Base-by-base conservation (phyloP, 2,113 vertebrate genomes). In the Takifugu bimaculatus region DNA sequence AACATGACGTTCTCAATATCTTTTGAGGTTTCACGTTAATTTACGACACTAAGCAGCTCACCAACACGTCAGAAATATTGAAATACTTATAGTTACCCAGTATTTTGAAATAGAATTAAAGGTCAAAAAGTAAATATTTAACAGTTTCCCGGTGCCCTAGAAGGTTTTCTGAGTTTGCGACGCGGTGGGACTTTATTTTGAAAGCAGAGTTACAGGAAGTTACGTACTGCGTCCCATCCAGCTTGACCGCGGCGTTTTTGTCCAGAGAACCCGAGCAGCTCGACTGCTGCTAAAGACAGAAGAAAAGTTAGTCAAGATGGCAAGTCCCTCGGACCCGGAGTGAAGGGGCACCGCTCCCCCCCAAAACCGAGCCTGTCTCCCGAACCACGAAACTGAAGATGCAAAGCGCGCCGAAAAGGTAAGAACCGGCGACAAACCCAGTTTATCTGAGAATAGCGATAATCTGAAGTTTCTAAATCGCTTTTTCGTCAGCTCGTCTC, bases 221-320 rank as follows among this genome's bases (percentile, higher is more conserved):
- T 0, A 0, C 4, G 3, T 0, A 0, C 6, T 5, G 4, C 6
- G 1, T 43, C 12, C 28, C 44, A 11, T 42, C 10, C 4, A 3
- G 1, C 43, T 66, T 80, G 54, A 77, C 60, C 2, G 70, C 45
- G 67, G 67, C 48, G 78, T 53, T 79, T 72, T 77, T 72, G 63
- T 82, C 39, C 68, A 61, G 78, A 67, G 78, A 63, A 26, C 50
- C 26, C 26, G 44, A 82, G 29, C 62, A 58, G 65, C 50, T 47
- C 28, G 75, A 70, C 77, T 77, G 79, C 63, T 48, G 59, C 65
- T 26, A 57, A 68, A 75, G 65, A 70, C 65, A 15, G 73, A 86
- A 78, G 72, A 80, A 85, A 89, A 89, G 84, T 88, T 88, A 84
- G 84, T 86, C 79, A 87, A 88, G 82, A 91, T 90, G 90, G 89